Percentiles rank a stretch among this genome's conserved stretches.
These are phyloP conservation scores for Petromus typicus DNA, from an alignment of 2,113 vertebrate genomes.

Conservation along the genomic window DNA sequence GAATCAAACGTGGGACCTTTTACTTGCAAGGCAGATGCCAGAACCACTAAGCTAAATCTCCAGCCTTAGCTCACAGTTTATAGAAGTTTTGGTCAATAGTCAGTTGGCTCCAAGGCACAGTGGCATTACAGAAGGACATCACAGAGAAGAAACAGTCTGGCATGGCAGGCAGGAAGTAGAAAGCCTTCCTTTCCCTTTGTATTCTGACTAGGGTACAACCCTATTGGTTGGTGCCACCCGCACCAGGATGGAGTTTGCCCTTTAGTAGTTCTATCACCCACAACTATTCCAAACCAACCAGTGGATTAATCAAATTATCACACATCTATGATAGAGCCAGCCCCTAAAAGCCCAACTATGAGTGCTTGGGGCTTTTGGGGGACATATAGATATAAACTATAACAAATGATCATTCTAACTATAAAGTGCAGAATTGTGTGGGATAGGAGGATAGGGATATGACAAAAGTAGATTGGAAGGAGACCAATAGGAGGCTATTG, in stretches of 20 bases:
- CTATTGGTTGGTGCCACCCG: not conserved
- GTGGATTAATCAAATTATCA: not conserved
- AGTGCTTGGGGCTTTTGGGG: not conserved
- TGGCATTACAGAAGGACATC: not conserved
- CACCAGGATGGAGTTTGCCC: not conserved
- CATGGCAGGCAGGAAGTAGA: not conserved
- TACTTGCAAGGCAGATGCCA: too few relatives aligned
- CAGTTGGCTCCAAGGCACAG: not conserved
- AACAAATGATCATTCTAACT: not conserved
- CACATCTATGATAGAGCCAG: not conserved
- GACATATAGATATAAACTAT: not conserved
- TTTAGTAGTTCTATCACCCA: not conserved
- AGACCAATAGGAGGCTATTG: not conserved
- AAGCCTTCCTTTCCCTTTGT: not conserved
- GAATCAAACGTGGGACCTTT: too few relatives aligned
- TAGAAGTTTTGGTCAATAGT: not conserved
- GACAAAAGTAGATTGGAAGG: not conserved
- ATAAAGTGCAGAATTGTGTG: not conserved
- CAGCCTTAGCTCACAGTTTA: not conserved
- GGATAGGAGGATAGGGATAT: not conserved
- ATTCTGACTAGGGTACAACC: not conserved
- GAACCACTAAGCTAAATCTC: too few relatives aligned
- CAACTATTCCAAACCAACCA: not conserved
- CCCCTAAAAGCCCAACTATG: not conserved
- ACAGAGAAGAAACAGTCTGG: not conserved